Percentiles rank a stretch among this genome's conserved stretches.
Conservation (phyloP, 1,140 invertebrate genomes). For the Anoplophora glabripennis region DNA sequence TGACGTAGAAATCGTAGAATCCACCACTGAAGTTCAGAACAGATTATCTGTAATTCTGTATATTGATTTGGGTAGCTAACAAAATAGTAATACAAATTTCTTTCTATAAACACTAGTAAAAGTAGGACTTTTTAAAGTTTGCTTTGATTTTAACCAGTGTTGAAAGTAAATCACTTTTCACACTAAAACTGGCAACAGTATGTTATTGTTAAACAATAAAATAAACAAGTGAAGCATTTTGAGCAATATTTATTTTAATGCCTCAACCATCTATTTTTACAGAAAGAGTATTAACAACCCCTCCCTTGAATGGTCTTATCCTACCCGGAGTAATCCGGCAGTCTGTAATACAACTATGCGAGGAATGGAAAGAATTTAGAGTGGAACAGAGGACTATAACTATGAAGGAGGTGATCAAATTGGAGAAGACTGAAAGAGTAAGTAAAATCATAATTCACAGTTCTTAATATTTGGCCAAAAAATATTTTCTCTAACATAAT, state of each 20-base stretch:
- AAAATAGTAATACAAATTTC: too few relatives aligned
- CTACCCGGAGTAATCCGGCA: slow-evolving; percentile 90
- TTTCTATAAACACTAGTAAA: too few relatives aligned
- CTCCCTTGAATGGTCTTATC: slow-evolving; percentile 88
- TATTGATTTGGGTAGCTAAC: too few relatives aligned
- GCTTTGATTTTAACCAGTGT: not conserved
- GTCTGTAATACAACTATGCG: slow-evolving; percentile 78
- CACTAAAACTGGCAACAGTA: not conserved
- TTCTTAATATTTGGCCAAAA: not conserved
- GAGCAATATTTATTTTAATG: not conserved
- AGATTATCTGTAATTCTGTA: too few relatives aligned
- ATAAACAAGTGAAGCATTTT: not conserved
- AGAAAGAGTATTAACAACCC: slow-evolving; percentile 92
- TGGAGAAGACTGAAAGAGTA: slow-evolving; percentile 81
- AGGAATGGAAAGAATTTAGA: slow-evolving; percentile 84
- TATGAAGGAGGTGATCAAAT: slow-evolving; percentile 78
- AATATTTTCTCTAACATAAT: not conserved
- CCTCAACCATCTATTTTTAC: slow-evolving; percentile 27
- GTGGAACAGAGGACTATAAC: slow-evolving; percentile 81
- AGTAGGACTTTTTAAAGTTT: too few relatives aligned
- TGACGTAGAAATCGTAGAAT: too few relatives aligned
- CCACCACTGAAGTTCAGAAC: too few relatives aligned
- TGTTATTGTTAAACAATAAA: not conserved
- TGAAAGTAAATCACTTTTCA: not conserved
- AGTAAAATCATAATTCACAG: too few relatives aligned